Evolutionary conservation across 2,888 invertebrate species (phyloP).

Genomic region (Stomorhina lunata): DNA sequence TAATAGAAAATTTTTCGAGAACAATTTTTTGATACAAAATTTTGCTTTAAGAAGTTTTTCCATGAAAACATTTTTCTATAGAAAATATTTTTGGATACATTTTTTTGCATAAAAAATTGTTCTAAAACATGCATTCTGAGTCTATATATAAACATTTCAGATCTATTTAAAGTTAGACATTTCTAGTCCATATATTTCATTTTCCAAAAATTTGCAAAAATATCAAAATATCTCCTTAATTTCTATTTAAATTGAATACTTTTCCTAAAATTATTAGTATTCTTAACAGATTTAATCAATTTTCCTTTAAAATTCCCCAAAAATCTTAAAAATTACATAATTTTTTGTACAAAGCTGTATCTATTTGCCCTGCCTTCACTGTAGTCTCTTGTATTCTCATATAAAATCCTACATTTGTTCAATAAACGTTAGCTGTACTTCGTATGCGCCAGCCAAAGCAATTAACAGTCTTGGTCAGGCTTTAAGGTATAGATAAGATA

Average conservation of each 20-base stretch:
- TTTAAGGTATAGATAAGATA: background rate
- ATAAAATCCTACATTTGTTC: constrained; percentile 58
- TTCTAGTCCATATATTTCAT: too few species aligned
- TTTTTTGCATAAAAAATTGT: too few species aligned
- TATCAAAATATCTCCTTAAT: background rate
- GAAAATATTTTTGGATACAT: too few species aligned
- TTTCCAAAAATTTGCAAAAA: background rate
- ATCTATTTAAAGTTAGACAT: too few species aligned
- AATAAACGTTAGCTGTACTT: constrained; percentile 51
- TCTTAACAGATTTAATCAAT: background rate
- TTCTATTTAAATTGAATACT: background rate
- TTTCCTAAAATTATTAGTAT: background rate
- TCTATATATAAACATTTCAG: too few species aligned
- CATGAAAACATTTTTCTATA: too few species aligned
- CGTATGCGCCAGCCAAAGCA: constrained; percentile 56
- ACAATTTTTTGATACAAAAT: too few species aligned
- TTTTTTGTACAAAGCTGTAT: background rate
- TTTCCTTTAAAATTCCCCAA: background rate
- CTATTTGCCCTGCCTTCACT: constrained; percentile 13
- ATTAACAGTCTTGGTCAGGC: constrained; percentile 50
- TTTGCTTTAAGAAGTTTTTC: too few species aligned
- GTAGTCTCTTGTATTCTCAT: constrained; percentile 49
- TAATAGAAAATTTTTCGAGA: too few species aligned
- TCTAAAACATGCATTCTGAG: too few species aligned
- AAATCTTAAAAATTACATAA: background rate